Evolutionary conservation across 2,113 vertebrate species (phyloP).

Genomic region (Neopipo cinnamomea): DNA sequence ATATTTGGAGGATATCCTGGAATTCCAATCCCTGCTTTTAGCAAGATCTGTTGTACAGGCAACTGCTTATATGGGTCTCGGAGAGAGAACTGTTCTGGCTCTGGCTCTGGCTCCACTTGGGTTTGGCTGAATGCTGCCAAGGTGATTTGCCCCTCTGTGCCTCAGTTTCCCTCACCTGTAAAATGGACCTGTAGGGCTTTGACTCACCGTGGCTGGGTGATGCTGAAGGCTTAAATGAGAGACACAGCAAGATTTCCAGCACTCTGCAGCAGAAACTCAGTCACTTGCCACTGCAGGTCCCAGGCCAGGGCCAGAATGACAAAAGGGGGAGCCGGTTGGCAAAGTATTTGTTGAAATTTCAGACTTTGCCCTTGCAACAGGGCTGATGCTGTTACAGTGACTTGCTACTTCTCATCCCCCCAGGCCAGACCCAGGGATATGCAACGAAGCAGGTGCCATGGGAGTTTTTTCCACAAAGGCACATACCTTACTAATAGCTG

Average conservation of each 20-base stretch:
- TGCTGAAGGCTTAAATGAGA: not conserved
- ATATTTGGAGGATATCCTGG: not conserved
- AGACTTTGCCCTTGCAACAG: not conserved
- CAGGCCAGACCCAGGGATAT: not conserved
- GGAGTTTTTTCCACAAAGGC: not conserved
- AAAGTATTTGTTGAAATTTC: not conserved
- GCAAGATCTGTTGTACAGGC: not conserved
- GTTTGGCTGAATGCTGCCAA: not conserved
- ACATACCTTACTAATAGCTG: not conserved
- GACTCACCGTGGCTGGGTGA: not conserved
- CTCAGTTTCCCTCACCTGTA: not conserved
- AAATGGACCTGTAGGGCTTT: not conserved
- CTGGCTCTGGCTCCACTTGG: not conserved
- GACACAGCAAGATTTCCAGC: not conserved
- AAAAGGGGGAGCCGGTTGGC: not conserved
- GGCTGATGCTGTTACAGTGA: not conserved
- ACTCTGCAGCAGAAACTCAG: not conserved
- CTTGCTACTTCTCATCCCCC: not conserved
- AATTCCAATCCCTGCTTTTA: not conserved
- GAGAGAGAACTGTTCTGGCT: not conserved
- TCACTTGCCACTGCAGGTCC: not conserved
- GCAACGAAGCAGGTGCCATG: not conserved
- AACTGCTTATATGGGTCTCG: not conserved
- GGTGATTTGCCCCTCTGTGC: not conserved
- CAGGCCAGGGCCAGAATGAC: fast-evolving